These are phyloP conservation scores for Siniperca scherzeri DNA, from an alignment of 2,797 vertebrate genomes.

Conservation along the genomic window DNA sequence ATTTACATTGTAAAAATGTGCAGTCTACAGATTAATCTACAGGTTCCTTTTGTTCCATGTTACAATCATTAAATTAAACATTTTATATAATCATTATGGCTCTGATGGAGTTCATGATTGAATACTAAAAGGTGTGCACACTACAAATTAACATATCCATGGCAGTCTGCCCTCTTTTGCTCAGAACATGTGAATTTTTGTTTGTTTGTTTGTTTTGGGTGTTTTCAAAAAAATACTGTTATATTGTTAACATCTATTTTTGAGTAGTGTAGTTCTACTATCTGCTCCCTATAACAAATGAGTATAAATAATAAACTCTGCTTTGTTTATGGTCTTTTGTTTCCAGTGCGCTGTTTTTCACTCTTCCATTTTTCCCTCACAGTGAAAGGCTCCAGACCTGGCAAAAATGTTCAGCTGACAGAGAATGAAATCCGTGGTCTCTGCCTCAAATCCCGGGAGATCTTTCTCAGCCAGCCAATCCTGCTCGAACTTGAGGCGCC, in stretches of 20 bases:
- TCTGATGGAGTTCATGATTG: not conserved
- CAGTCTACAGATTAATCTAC: not conserved
- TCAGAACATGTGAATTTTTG: not conserved
- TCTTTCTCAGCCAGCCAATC: constrained; percentile 90
- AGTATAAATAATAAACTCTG: not conserved
- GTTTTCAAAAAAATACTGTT: not conserved
- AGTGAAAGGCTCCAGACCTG: constrained; percentile 89
- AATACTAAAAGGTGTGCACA: not conserved
- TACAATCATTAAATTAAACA: not conserved
- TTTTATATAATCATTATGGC: not conserved
- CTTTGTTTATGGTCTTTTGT: constrained; percentile 4
- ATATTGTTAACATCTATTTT: not conserved
- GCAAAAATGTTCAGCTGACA: constrained; percentile 89
- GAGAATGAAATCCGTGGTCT: constrained; percentile 90
- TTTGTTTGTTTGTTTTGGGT: not conserved
- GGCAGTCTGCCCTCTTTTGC: not conserved
- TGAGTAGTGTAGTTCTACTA: not conserved
- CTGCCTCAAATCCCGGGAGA: constrained; percentile 89
- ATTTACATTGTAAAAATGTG: not conserved
- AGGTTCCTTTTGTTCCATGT: not conserved
- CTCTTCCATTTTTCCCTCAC: constrained; percentile 23
- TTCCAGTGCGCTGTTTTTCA: not conserved
- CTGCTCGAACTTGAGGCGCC: constrained; percentile 89
- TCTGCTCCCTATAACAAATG: not conserved
- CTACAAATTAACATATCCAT: not conserved